Conservation (phyloP, 1,140 invertebrate species). For the Tachypleus tridentatus region DNA sequence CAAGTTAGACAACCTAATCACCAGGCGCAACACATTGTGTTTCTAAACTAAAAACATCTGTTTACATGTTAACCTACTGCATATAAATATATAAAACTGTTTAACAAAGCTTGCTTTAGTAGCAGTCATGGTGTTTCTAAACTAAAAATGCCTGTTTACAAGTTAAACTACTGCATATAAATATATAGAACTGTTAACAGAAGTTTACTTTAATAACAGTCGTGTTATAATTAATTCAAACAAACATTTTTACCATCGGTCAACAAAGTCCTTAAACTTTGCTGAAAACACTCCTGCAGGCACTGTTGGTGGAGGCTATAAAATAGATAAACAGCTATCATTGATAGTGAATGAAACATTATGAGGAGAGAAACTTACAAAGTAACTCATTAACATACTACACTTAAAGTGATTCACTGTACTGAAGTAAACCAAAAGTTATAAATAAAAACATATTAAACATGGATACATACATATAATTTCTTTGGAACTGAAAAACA, state of each 20-base stretch:
- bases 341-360: background rate
- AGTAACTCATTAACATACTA: background rate
- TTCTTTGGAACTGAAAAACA: too few relatives aligned
- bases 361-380: background rate
- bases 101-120: background rate
- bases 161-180: background rate
- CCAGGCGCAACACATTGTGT: too few relatives aligned
- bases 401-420: background rate
- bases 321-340: background rate
- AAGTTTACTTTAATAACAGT: background rate
- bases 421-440: too few relatives aligned
- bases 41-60: too few relatives aligned
- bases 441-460: too few relatives aligned
- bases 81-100: background rate
- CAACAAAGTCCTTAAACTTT: slow-evolving; percentile 91
- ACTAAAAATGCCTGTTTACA: background rate
- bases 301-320: slow-evolving; percentile 66
- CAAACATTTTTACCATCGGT: slow-evolving; percentile 51
- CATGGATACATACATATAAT: too few relatives aligned
- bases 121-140: background rate
- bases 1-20: too few relatives aligned
- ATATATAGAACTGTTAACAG: background rate
- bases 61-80: too few relatives aligned
- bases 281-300: slow-evolving; percentile 77
- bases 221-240: background rate